Evolutionary conservation across 1,140 invertebrate species (phyloP).

Genomic region (Gonatopus flavifemur): DNA sequence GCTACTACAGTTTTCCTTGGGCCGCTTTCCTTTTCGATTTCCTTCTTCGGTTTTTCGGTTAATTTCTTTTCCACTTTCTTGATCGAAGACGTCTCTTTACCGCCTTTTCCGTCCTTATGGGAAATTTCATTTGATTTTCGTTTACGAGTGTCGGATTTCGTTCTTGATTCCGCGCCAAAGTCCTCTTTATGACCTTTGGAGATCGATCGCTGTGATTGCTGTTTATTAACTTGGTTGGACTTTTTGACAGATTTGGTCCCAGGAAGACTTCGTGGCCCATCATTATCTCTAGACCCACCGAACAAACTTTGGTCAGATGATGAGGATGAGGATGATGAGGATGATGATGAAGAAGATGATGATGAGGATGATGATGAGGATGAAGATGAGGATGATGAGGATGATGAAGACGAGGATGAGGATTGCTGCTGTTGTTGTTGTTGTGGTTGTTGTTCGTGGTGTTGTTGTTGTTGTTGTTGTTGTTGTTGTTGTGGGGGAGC

Average conservation of each 20-base stretch:
- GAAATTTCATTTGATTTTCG: conserved; percentile 62
- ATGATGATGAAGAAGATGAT: too few relatives aligned
- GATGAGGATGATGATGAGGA: too few relatives aligned
- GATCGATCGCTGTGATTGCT: conserved; percentile 33
- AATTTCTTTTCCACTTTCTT: conserved; percentile 71
- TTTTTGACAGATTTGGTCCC: conserved; percentile 54
- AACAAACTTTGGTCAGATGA: conserved; percentile 52
- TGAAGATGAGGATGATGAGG: too few relatives aligned
- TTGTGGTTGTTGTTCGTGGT: too few relatives aligned
- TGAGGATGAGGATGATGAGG: too few relatives aligned
- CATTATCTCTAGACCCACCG: conserved; percentile 57
- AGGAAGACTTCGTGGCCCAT: conserved; percentile 55
- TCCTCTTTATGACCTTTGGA: conserved; percentile 40
- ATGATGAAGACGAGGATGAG: too few relatives aligned
- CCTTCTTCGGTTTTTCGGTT: conserved; percentile 42
- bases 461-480: too few relatives aligned
- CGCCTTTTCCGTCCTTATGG: conserved; percentile 59
- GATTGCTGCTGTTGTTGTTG: too few relatives aligned
- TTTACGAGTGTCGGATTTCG: conserved; percentile 56
- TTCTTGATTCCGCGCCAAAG: conserved; percentile 28
- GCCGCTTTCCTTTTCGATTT: conserved; percentile 15
- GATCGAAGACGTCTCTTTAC: conserved; percentile 65
- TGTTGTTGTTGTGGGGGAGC: conserved; percentile 52
- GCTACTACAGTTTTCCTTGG: conserved; percentile 17
- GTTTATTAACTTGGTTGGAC: conserved; percentile 32